Evolutionary conservation across 2,888 invertebrate genomes (phyloP).

Genomic region (Craniophora ligustri): DNA sequence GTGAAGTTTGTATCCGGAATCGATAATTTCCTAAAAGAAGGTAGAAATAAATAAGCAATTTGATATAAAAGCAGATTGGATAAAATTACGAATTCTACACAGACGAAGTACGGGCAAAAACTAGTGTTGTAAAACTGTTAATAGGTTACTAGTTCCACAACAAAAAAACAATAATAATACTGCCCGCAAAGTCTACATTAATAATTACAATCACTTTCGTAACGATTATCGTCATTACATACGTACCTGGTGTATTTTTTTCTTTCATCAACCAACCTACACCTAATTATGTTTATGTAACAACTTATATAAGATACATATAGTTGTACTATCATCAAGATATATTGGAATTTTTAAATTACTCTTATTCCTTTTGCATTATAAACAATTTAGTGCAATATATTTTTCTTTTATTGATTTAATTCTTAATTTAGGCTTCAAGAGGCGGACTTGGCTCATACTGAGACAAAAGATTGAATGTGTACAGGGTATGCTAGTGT

Average conservation of each 20-base stretch:
- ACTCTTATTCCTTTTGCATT: constrained; percentile 4
- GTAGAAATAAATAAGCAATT: too few relatives aligned
- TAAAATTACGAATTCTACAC: too few relatives aligned
- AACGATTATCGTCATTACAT: constrained; percentile 38
- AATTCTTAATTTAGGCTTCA: too few relatives aligned
- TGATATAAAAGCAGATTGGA: too few relatives aligned
- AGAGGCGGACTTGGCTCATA: too few relatives aligned
- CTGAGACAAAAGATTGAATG: too few relatives aligned
- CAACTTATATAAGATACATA: constrained; percentile 36
- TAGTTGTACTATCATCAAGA: constrained; percentile 22
- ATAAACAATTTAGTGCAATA: too few relatives aligned
- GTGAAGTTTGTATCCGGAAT: too few relatives aligned
- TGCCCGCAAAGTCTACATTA: constrained; percentile 28
- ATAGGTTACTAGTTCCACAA: constrained; percentile 19
- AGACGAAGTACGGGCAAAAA: too few relatives aligned
- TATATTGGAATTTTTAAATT: constrained; percentile 23
- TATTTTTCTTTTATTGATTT: too few relatives aligned
- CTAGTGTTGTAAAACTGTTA: background rate
- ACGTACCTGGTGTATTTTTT: constrained; percentile 37
- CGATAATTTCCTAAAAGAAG: too few relatives aligned
- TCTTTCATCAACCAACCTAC: constrained; percentile 42
- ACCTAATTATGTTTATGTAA: constrained; percentile 50
- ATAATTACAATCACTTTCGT: constrained; percentile 44
- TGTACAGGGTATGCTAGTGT: too few relatives aligned
- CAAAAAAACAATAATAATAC: constrained; percentile 32